These are phyloP conservation scores for Nysson spinosus DNA, from an alignment of 2,888 invertebrate species.

Conservation along the genomic window DNA sequence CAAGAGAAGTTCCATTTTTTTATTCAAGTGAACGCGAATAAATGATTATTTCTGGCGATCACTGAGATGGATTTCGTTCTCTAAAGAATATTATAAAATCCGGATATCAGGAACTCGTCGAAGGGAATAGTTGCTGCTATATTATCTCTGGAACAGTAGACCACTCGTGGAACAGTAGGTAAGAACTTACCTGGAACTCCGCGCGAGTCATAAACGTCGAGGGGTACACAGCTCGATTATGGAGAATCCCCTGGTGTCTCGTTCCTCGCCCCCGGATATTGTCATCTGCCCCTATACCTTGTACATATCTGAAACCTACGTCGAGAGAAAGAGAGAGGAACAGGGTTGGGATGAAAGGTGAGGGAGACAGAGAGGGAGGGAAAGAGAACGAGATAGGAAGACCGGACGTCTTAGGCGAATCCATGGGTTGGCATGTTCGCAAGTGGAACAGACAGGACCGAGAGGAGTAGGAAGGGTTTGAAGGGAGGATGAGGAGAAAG, in stretches of 20 bases:
- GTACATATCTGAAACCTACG: constrained; percentile 29
- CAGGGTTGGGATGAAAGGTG: too few relatives aligned
- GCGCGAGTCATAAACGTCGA: constrained; percentile 32
- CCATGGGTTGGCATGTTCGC: constrained; percentile 49
- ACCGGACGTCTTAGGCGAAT: constrained; percentile 62
- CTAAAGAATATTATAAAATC: too few relatives aligned
- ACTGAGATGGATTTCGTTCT: too few relatives aligned
- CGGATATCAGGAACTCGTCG: too few relatives aligned
- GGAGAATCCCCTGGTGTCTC: constrained; percentile 49
- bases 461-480: constrained; percentile 3
- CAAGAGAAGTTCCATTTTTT: too few relatives aligned
- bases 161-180: neutral
- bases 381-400: constrained; percentile 3
- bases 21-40: too few relatives aligned
- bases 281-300: constrained; percentile 25
- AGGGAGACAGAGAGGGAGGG: too few relatives aligned
- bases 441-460: constrained; percentile 42
- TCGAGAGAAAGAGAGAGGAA: too few relatives aligned
- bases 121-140: too few relatives aligned
- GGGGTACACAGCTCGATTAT: constrained; percentile 42
- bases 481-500: constrained; percentile 55
- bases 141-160: constrained; percentile 21
- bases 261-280: constrained; percentile 32
- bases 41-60: too few relatives aligned
- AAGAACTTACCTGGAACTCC: constrained; percentile 18